Conservation (phyloP, 23 tunicate species). For the Styela clava region DNA sequence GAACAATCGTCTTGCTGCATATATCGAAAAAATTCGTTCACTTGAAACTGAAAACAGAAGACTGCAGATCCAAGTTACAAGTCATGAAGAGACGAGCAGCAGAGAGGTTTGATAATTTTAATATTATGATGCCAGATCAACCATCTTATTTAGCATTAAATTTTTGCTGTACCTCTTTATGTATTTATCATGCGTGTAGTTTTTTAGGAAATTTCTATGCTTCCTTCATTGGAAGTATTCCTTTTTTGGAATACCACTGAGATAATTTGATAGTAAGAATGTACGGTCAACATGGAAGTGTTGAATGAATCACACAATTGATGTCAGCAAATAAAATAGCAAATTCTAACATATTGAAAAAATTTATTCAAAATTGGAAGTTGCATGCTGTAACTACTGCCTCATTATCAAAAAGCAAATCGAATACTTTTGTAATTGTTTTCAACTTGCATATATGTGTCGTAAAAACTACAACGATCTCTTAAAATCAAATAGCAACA, state of each 20-base stretch:
- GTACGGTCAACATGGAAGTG: too few species aligned
- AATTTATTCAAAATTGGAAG: too few species aligned
- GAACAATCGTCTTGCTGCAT: conserved; percentile 82
- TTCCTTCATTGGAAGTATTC: not conserved
- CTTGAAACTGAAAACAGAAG: conserved; percentile 75
- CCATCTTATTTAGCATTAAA: not conserved
- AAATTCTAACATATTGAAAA: too few species aligned
- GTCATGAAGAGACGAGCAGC: conserved; percentile 47
- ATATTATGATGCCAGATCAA: not conserved
- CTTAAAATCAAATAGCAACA: too few species aligned
- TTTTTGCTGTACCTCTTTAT: not conserved
- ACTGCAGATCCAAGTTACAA: conserved; percentile 48
- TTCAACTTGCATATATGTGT: too few species aligned
- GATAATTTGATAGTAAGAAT: too few species aligned
- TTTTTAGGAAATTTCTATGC: not conserved
- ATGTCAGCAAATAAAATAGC: too few species aligned
- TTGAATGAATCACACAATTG: too few species aligned
- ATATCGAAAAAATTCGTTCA: conserved; percentile 88
- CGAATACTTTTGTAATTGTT: too few species aligned
- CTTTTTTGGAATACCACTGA: not conserved
- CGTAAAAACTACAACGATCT: too few species aligned
- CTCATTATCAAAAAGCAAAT: too few species aligned
- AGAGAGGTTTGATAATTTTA: conserved; percentile 42
- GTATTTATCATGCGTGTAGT: not conserved
- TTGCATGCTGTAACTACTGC: too few species aligned